phyloP scores from a whole-genome alignment of 2,888 invertebrate genomes.

The Dioctria linearis region DNA sequence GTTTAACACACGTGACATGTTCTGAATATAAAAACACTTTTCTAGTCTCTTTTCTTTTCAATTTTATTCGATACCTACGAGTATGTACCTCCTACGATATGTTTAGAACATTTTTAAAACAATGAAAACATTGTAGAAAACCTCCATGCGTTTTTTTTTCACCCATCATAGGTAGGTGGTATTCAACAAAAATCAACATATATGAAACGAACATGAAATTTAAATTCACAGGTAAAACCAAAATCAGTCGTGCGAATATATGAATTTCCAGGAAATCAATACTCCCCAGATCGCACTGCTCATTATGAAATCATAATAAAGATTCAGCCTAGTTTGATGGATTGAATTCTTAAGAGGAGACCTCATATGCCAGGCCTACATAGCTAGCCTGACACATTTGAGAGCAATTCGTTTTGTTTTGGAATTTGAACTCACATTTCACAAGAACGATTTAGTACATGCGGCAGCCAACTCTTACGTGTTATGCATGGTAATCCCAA shows the following conservation, averaged over 20 bases:
- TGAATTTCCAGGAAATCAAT: conserved; percentile 33
- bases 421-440: neutral
- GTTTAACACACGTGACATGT: too few species aligned
- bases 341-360: conserved; percentile 34
- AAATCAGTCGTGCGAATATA: conserved; percentile 18
- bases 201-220: conserved; percentile 15
- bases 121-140: neutral
- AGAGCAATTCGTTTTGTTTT: neutral
- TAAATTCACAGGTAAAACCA: conserved; percentile 38
- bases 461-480: conserved; percentile 20
- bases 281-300: conserved; percentile 28
- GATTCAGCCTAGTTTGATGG: conserved; percentile 29
- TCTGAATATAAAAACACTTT: too few species aligned
- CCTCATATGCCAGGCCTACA: conserved; percentile 6
- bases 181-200: neutral
- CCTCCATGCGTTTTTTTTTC: conserved; percentile 1
- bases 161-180: too few species aligned
- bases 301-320: conserved; percentile 44
- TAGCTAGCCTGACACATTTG: conserved; percentile 26
- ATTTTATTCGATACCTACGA: too few species aligned
- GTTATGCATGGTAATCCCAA: conserved; percentile 45
- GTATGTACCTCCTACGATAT: too few species aligned
- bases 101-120: neutral
- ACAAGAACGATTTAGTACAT: conserved; percentile 41
- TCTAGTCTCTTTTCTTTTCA: too few species aligned